phyloP scores from a whole-genome alignment of 2,888 invertebrate species.

The Nomada lathburiana region DNA sequence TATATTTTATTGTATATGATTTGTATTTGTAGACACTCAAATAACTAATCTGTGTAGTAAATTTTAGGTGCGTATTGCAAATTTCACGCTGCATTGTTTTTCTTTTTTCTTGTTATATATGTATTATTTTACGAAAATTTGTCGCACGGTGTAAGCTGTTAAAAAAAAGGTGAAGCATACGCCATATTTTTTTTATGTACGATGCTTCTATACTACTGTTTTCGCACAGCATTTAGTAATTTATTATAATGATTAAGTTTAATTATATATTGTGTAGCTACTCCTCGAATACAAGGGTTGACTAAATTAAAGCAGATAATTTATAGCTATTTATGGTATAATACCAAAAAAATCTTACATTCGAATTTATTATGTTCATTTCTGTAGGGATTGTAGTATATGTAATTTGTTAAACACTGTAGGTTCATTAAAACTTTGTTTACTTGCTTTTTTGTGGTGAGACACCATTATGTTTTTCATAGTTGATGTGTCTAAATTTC shows the following conservation, averaged over 20 bases:
- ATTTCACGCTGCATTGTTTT: constrained; percentile 46
- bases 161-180: constrained; percentile 25
- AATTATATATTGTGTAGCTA: constrained; percentile 23
- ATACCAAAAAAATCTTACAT: constrained; percentile 46
- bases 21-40: constrained; percentile 61
- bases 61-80: constrained; percentile 43
- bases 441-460: background rate
- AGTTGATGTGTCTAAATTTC: constrained; percentile 10
- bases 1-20: constrained; percentile 41
- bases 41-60: constrained; percentile 52
- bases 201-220: constrained; percentile 26
- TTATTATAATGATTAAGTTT: constrained; percentile 32
- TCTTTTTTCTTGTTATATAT: constrained; percentile 33
- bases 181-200: constrained; percentile 21
- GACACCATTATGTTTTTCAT: constrained; percentile 15
- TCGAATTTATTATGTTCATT: constrained; percentile 41
- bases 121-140: constrained; percentile 37
- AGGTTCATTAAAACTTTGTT: constrained; percentile 48
- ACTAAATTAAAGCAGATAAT: constrained; percentile 28
- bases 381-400: constrained; percentile 26
- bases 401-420: constrained; percentile 31
- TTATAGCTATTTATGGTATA: constrained; percentile 40
- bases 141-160: constrained; percentile 24
- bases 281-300: constrained; percentile 38
- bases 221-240: constrained; percentile 35